Base-by-base conservation (phyloP, 2,113 vertebrate genomes). In the Redunca redunca region DNA sequence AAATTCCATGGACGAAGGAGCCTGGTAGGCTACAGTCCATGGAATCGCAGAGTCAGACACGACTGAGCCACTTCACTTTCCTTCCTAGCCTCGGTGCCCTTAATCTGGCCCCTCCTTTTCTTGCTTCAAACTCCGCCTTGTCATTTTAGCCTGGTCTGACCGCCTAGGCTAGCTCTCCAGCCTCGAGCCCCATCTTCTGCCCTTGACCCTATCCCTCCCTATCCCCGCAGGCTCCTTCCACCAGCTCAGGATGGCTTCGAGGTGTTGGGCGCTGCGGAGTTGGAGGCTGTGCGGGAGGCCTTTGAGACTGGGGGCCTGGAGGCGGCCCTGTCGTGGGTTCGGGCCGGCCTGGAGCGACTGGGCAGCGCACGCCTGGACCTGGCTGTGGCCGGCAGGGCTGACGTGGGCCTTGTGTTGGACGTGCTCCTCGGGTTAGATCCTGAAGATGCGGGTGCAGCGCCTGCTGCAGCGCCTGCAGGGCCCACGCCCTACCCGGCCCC, bases 291-390 rank as follows among this genome's bases (percentile, higher is more conserved):
- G 28, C 98, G 98, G 0, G 98, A 98, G 86, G 98, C 98, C 33
- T 98, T 98, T 2, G 98, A 98, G 90, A 97, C 97, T 0, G 98
- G 99, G 17, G 98, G 99, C n/a, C 91, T 99, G 60, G 98, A 98
- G 28, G 98, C 98, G 0, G 98, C 98, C 1, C 95, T 98, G 94
- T 98, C 98, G 0, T 98, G 98, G 94, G 97, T 99, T 46, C 98
- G 98, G 13, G 89, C 91, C 1, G 98, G 98, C 78, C 71, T 99
- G 55, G 98, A 98, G 64, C 96, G 98, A 7, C 97, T 98, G 52
- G 98, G 98, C 71, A 98, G 98, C 0, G 96, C 98, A 0, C 97
- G 96, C 3, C 92, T 99, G 78, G 98, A 98, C 52, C 58, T 99
- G 43, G 98, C 98, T 0, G 52, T 99, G 55, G 97, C 97, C 1